Percentiles rank a stretch among this genome's conserved stretches.
phyloP scores from a whole-genome alignment of 2,113 vertebrate genomes.

The Rattus rattus region DNA sequence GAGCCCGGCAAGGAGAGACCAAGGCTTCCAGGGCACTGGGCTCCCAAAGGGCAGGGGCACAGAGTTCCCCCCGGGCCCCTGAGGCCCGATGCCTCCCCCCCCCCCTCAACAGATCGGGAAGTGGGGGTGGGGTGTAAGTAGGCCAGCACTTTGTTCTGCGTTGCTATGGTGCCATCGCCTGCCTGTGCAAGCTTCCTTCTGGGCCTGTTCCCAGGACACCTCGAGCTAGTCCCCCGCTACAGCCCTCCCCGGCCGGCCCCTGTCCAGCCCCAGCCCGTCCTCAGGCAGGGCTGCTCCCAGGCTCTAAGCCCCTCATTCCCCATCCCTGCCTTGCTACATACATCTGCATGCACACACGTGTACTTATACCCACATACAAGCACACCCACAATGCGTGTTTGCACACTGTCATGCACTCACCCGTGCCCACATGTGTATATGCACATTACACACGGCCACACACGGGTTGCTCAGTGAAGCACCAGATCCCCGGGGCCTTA shows the following conservation, averaged over 20 bases:
- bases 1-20: background rate
- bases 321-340: background rate
- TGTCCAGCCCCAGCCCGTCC: background rate
- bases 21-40: background rate
- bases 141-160: slow-evolving; percentile 40
- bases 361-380: background rate
- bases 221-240: rapidly evolving
- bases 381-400: background rate
- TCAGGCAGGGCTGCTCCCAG: background rate
- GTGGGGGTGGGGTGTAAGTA: slow-evolving; percentile 39
- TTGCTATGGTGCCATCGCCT: slow-evolving; percentile 54
- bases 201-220: slow-evolving; percentile 58
- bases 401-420: background rate
- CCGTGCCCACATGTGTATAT: background rate
- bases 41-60: background rate
- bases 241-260: background rate
- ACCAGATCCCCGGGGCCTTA: background rate
- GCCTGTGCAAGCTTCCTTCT: slow-evolving; percentile 32
- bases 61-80: background rate
- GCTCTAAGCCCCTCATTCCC: background rate
- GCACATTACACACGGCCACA: background rate
- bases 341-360: background rate
- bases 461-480: background rate
- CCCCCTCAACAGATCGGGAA: rapidly evolving
- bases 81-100: background rate